A percentile compares a stretch with the other conserved stretches of the same genome.
These are phyloP conservation scores for Seriola rivoliana DNA, from an alignment of 2,113 vertebrate species.

Conservation along the genomic window DNA sequence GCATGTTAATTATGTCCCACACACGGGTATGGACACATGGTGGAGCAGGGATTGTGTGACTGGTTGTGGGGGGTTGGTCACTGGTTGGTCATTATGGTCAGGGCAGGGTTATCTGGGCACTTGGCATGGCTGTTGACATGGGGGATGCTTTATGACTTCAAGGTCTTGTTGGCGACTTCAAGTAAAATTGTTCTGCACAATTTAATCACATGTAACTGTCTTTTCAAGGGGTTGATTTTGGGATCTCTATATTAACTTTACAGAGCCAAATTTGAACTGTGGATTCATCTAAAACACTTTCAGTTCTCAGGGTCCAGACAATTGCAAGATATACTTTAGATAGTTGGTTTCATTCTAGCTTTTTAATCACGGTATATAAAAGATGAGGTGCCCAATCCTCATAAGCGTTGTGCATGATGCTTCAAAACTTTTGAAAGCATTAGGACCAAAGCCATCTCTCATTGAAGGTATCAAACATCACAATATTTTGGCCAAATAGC, in stretches of 20 bases:
- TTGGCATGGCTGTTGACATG: constrained; percentile 34
- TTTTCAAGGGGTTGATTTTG: not conserved
- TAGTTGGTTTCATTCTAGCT: not conserved
- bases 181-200: not conserved
- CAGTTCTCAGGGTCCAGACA: not conserved
- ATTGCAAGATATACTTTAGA: not conserved
- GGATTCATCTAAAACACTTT: not conserved
- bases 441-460: too few relatives aligned
- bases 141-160: constrained; percentile 20
- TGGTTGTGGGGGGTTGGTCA: not conserved
- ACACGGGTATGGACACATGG: constrained; percentile 27
- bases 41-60: constrained; percentile 31
- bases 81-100: constrained; percentile 7
- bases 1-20: constrained; percentile 77
- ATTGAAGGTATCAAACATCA: not conserved
- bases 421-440: too few relatives aligned
- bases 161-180: constrained; percentile 21
- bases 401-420: too few relatives aligned
- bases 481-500: not conserved
- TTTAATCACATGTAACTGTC: not conserved
- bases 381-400: too few relatives aligned
- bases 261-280: not conserved
- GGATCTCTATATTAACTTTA: not conserved
- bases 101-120: constrained; percentile 16
- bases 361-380: not conserved